Evolutionary conservation across 2,113 vertebrate genomes (phyloP).

Genomic region (Ellobius talpinus): DNA sequence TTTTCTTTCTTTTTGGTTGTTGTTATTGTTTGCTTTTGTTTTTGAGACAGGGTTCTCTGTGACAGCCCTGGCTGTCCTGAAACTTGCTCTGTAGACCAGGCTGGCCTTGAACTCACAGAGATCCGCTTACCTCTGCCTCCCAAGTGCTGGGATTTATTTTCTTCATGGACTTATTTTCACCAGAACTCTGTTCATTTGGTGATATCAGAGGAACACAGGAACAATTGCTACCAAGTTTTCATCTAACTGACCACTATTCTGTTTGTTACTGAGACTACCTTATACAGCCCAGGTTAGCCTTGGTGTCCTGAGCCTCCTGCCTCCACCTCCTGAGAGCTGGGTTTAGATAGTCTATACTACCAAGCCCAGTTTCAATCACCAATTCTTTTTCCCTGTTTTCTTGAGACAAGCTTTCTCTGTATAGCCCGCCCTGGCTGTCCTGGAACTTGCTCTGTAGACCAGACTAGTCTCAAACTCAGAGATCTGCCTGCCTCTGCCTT

Average conservation of each 20-base stretch:
- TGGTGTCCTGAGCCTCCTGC: neutral
- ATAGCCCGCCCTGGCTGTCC: neutral
- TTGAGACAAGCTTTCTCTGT: neutral
- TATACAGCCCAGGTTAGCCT: neutral
- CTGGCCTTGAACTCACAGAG: neutral
- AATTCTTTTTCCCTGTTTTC: neutral
- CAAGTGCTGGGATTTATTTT: neutral
- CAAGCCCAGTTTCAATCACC: neutral
- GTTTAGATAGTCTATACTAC: neutral
- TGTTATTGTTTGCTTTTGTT: neutral
- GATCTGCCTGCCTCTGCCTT: neutral
- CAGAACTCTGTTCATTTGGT: neutral
- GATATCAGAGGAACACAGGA: neutral
- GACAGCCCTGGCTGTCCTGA: neutral
- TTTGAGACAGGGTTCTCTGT: neutral
- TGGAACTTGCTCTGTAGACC: neutral
- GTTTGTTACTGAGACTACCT: neutral
- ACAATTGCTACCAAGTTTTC: neutral
- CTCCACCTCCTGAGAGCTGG: no score
- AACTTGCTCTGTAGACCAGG: neutral
- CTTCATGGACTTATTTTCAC: neutral
- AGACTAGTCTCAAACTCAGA: neutral
- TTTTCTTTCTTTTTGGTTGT: neutral
- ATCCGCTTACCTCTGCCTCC: neutral
- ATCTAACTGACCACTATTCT: neutral